Evolutionary conservation across 2,797 vertebrate species (phyloP).

Genomic region (Lycodopsis pacificus): DNA sequence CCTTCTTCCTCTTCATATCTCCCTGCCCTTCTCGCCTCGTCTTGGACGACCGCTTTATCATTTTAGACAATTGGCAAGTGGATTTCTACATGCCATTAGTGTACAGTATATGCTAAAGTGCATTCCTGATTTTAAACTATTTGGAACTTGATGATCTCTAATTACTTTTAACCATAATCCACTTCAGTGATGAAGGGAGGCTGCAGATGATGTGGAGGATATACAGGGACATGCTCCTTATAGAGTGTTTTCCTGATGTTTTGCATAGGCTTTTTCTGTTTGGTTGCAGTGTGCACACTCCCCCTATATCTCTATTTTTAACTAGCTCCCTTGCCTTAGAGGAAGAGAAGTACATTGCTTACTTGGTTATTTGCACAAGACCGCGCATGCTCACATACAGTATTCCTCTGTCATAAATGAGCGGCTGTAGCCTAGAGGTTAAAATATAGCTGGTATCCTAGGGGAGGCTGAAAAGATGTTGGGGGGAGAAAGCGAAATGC

Average conservation of each 20-base stretch:
- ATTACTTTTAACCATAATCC: constrained; percentile 1
- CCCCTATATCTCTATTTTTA: constrained; percentile 60
- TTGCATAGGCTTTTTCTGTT: neutral
- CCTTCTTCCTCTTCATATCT: neutral
- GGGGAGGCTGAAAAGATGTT: constrained; percentile 1
- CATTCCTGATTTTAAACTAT: neutral
- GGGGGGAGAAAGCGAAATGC: constrained; percentile 2
- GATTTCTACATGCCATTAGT: neutral
- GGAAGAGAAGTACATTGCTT: constrained; percentile 37
- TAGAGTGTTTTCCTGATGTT: constrained; percentile 21
- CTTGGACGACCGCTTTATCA: constrained; percentile 25
- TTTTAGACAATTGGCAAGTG: constrained; percentile 2
- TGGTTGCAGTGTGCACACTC: constrained; percentile 10
- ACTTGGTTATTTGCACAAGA: constrained; percentile 61
- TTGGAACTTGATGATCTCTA: neutral
- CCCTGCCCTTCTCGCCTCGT: constrained; percentile 1
- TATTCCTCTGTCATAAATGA: constrained; percentile 36
- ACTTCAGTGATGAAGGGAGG: neutral
- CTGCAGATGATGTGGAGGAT: constrained; percentile 2
- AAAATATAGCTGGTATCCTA: constrained; percentile 23
- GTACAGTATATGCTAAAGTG: neutral
- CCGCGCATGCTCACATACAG: constrained; percentile 19
- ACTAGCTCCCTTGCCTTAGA: constrained; percentile 12
- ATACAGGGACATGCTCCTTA: neutral
- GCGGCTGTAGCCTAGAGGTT: constrained; percentile 39